Conservation (phyloP, 2,113 vertebrate species). For the Callipepla californica region DNA sequence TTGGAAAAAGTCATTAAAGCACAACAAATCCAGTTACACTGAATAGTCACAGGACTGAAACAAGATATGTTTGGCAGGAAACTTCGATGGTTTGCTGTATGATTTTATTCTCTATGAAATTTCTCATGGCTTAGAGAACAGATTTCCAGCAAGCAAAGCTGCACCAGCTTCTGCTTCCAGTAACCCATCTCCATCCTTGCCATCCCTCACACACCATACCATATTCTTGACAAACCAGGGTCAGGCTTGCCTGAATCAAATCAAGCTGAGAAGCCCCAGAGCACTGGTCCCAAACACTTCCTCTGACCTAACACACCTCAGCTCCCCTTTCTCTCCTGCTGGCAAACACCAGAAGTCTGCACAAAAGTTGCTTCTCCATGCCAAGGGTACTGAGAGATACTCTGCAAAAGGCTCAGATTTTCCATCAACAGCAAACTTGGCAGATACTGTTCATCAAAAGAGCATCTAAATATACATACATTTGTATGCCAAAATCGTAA, state of each 20-base stretch:
- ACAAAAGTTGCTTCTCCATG: background rate
- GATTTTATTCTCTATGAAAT: conserved; percentile 1
- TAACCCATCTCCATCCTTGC: background rate
- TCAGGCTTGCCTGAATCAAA: background rate
- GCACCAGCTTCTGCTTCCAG: background rate
- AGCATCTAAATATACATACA: rapidly evolving
- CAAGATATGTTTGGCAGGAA: conserved; percentile 10
- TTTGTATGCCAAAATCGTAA: background rate
- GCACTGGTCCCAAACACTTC: rapidly evolving
- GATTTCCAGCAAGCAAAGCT: background rate
- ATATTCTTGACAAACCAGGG: background rate
- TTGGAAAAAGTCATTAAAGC: conserved; percentile 12
- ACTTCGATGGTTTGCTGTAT: background rate
- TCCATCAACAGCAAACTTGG: background rate
- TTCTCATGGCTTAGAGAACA: background rate
- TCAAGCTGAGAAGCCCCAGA: background rate
- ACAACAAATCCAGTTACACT: background rate
- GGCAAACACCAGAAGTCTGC: background rate
- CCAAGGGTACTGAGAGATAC: background rate
- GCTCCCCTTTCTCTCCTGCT: background rate
- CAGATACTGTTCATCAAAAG: no score
- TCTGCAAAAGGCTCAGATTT: background rate
- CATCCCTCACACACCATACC: background rate
- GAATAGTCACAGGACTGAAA: background rate
- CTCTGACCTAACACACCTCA: background rate